Base-by-base conservation (phyloP, 37 sponge, comb jelly and placozoan genomes). In the Eunapius fragilis region DNA sequence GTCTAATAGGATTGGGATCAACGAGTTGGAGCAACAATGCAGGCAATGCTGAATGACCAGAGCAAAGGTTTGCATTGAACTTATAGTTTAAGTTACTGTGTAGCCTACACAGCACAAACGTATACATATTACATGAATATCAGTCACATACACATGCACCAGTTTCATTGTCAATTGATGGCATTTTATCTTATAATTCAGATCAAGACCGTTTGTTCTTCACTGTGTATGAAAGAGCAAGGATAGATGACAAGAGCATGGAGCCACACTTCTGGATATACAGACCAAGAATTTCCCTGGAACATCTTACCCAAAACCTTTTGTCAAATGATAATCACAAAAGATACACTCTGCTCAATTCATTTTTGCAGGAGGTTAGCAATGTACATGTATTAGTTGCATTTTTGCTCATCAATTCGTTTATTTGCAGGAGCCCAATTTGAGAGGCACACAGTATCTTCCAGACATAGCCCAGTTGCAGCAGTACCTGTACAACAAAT, bases 361-460 rank as follows among this genome's bases (percentile, higher is more conserved):
- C 80, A 49, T 93, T 93, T 67, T 68, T 93, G 11, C 72, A 80
- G 47, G 74, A 80, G 74, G 93, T 93, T 58, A 28, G 82, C 25
- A 11, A 2, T 32, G 14, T 75, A 38, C 49, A 33, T 2, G 25
- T 22, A 25, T 35, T 73, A 10, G 33, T 74, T 2, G 71, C 26
- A 33, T 24, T 26, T 73, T 35, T 14, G 41, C 4, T 6, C 24
- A 22, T 68, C 32, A 23, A 49, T 27, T 48, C 3, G 17, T 80
- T 67, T 26, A 31, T 48, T 70, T 25, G 3, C 45, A 95, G 93
- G 95, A 95, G 74, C 77, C 80, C 19, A 71, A 49, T 25, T 69
- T 95, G 22, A 41, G 90, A 41, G 89, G 85, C 31, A 87, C 91
- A 68, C 95, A 92, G 78, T 92, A 92, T 47, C 84, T 95, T 70